Conservation (phyloP, 1,140 invertebrate species). For the Berghia stephanieae region DNA sequence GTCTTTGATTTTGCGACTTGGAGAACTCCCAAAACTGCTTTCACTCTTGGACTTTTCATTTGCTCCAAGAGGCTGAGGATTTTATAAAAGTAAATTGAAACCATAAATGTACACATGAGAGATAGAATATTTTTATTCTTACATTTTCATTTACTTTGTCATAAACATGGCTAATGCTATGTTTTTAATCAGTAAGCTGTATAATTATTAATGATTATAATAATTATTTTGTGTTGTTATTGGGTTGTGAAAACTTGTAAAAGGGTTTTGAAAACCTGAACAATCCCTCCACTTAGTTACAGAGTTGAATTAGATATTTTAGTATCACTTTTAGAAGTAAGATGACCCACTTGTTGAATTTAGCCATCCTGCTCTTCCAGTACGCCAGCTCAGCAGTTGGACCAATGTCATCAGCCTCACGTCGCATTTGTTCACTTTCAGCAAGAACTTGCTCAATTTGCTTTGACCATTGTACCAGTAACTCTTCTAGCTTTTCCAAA, state of each 20-base stretch:
- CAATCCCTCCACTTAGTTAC: no score
- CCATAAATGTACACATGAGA: no score
- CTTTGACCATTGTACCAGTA: slow-evolving; percentile 63
- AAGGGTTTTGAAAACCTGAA: no score
- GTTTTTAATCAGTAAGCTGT: no score
- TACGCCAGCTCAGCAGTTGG: slow-evolving; percentile 94
- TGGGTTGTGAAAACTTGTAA: no score
- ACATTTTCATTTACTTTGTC: no score
- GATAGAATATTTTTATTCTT: no score
- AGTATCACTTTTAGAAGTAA: background rate
- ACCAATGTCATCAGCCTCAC: slow-evolving; percentile 90
- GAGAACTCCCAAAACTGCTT: slow-evolving; percentile 77
- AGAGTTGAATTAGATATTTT: no score
- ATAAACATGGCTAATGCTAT: no score
- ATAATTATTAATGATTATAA: background rate
- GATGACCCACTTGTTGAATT: slow-evolving; percentile 77
- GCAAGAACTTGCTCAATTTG: slow-evolving; percentile 67
- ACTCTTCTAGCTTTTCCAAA: slow-evolving; percentile 63
- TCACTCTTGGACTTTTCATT: slow-evolving; percentile 73
- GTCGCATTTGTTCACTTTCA: slow-evolving; percentile 78
- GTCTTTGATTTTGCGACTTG: slow-evolving; percentile 83
- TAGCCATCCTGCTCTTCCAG: slow-evolving; percentile 93
- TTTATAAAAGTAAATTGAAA: slow-evolving; percentile 5
- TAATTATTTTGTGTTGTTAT: no score
- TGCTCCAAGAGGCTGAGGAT: slow-evolving; percentile 81